phyloP scores from a whole-genome alignment of 2,113 vertebrate genomes.

The Pelecanus crispus region DNA sequence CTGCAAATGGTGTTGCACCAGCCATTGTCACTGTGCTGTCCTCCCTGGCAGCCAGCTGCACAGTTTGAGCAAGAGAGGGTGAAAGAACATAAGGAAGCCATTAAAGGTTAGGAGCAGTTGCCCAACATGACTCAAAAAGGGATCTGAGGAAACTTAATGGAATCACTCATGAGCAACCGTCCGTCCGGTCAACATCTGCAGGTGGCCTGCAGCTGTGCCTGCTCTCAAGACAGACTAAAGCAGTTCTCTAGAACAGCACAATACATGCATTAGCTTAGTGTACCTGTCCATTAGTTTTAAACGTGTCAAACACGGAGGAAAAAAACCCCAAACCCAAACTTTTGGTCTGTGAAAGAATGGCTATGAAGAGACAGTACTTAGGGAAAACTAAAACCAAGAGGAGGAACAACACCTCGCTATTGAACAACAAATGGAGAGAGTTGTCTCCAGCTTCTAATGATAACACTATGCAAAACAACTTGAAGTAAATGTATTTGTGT shows the following conservation, averaged over 20 bases:
- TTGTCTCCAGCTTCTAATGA: background rate
- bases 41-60: background rate
- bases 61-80: background rate
- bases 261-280: background rate
- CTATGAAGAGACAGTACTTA: background rate
- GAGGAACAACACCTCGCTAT: background rate
- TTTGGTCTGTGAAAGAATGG: background rate
- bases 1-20: background rate
- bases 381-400: background rate
- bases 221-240: background rate
- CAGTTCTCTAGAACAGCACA: background rate
- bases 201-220: background rate
- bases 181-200: background rate
- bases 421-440: background rate
- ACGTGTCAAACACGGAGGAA: background rate
- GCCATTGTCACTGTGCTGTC: background rate
- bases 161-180: background rate
- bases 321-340: no score
- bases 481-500: background rate
- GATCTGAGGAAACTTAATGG: constrained; percentile 1
- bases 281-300: background rate
- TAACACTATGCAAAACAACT: background rate
- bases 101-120: background rate
- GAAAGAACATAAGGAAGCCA: constrained; percentile 18
- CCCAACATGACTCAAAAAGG: background rate